Percentiles rank a stretch among this genome's conserved stretches.
Conservation (phyloP, 2,113 vertebrate genomes). For the Bos javanicus region DNA sequence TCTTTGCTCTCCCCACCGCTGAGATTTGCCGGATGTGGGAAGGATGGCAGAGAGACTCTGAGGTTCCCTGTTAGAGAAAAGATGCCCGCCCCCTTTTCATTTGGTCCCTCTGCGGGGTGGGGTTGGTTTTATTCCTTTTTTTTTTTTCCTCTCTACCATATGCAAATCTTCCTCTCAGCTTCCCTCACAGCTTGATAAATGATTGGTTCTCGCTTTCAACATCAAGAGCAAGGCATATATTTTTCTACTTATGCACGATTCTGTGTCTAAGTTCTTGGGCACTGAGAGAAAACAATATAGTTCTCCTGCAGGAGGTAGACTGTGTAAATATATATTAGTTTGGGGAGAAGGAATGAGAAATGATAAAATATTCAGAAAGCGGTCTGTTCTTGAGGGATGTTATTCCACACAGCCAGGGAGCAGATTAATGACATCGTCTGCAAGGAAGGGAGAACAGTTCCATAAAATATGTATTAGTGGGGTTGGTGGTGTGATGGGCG, state of each 20-base stretch:
- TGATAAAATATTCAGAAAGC: conserved; percentile 87
- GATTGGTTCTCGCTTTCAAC: conserved; percentile 80
- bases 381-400: conserved; percentile 79
- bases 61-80: conserved; percentile 30
- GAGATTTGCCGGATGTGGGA: background rate
- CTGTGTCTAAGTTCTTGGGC: conserved; percentile 66
- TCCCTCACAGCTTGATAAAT: conserved; percentile 78
- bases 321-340: conserved; percentile 86
- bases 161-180: conserved; percentile 73
- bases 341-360: conserved; percentile 81
- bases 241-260: conserved; percentile 73
- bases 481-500: background rate
- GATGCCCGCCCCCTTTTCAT: background rate
- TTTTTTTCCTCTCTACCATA: conserved; percentile 25
- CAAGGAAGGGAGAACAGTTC: conserved; percentile 65
- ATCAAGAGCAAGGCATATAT: conserved; percentile 69
- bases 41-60: background rate
- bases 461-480: conserved; percentile 81
- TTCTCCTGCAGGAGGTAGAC: conserved; percentile 81
- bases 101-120: background rate
- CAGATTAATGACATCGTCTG: conserved; percentile 82
- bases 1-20: background rate
- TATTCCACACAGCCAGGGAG: conserved; percentile 84
- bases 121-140: background rate
- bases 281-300: conserved; percentile 79